Evolutionary conservation across 2,113 vertebrate species (phyloP).

Genomic region (Capreolus pygargus): DNA sequence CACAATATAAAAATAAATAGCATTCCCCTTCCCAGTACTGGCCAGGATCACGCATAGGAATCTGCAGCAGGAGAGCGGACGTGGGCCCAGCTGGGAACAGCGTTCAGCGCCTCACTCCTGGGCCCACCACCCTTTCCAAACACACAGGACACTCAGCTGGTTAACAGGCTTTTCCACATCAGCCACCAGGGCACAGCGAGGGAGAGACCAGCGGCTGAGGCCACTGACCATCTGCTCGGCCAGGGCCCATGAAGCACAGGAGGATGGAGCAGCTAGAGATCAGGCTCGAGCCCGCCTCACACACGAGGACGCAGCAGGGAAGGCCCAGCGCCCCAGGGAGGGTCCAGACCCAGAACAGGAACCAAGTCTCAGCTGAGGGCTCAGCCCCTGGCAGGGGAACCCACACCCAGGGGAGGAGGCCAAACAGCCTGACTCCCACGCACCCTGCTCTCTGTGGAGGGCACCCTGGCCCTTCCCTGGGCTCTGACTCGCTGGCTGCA

Average conservation of each 20-base stretch:
- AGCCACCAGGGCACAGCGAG: neutral
- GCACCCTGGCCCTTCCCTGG: neutral
- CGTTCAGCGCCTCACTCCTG: neutral
- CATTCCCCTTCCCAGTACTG: conserved; percentile 83
- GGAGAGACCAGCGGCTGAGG: neutral
- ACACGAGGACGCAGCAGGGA: neutral
- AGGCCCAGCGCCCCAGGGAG: neutral
- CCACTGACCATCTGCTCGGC: neutral
- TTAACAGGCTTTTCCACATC: neutral
- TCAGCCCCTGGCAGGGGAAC: neutral
- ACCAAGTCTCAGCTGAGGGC: neutral
- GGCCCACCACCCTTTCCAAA: neutral
- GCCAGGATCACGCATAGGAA: conserved; percentile 80
- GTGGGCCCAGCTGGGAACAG: neutral
- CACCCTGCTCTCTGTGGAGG: neutral
- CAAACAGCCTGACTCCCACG: neutral
- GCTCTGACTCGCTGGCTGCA: neutral
- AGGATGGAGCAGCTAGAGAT: neutral
- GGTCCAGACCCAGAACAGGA: neutral
- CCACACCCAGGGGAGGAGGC: fast-evolving
- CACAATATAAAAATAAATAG: conserved; percentile 89
- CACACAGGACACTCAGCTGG: neutral
- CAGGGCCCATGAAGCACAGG: neutral
- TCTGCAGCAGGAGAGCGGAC: conserved; percentile 68
- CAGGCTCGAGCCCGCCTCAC: neutral